Evolutionary conservation across 2,888 invertebrate species (phyloP), one percentile per base, ranked within the genome.

Genomic region (Ernsta delagoae): DNA sequence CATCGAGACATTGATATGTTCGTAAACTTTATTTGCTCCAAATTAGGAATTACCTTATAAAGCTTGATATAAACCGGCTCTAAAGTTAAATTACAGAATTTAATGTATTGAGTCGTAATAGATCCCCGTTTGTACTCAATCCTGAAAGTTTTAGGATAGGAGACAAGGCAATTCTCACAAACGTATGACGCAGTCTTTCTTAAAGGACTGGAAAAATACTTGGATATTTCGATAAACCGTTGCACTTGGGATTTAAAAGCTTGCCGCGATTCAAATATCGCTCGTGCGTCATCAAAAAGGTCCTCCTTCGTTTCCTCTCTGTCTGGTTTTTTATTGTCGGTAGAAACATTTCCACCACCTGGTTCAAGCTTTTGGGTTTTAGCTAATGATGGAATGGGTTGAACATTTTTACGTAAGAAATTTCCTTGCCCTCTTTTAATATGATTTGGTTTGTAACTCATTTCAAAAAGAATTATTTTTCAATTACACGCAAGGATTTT

Each of bases 191-290:
- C 91, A 1, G 88, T 86, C 78, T 89, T 91, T 4, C 83, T 81
- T 3, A 91, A 73, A 3, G 91, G 91, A 67, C 87, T 90, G 0
- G 91, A 89, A 72, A 91, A 92, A 70, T 90, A 89, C 72, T 91
- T 89, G 0, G 92, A 90, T 70, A 92, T 90, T 78, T 92, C 90
- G 54, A 92, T 86, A 70, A 92, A 92, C 66, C 87, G 79, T 74
- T 88, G 81, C 1, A 87, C 82, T 81, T 91, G 86, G 0, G 82
- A 82, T 72, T 88, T 84, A 63, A 85, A 87, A 0, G 77, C 77
- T 9, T 85, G 82, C 43, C 65, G 78, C 3, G 73, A 66, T 12
- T 78, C 76, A 57, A 75, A 75, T 11, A 73, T 74, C 9, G 82
- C 79, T 24, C 75, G 79, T 11, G 65, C 48, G 16, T 82, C 84